phyloP scores from a whole-genome alignment of 2,888 invertebrate species.

The Nemotelus pantherinus region DNA sequence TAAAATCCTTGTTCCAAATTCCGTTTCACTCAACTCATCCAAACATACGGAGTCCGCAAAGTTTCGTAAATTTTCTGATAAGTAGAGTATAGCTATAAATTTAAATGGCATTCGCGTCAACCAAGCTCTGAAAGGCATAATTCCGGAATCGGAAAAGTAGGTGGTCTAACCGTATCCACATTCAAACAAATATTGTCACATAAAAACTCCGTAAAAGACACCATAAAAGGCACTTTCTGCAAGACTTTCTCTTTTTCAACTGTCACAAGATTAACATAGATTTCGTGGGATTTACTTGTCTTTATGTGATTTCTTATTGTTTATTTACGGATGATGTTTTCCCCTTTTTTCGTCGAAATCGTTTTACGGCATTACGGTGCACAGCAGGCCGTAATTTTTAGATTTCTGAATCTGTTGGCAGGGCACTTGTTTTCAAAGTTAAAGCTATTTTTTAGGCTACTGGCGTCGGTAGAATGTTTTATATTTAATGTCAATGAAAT shows the following conservation, averaged over 20 bases:
- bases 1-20: conserved; percentile 14
- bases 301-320: conserved; percentile 41
- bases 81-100: not conserved
- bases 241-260: conserved; percentile 10
- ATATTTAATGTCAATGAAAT: no score
- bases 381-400: no score
- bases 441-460: no score
- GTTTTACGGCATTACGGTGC: not conserved
- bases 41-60: not conserved
- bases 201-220: conserved; percentile 26
- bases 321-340: conserved; percentile 16
- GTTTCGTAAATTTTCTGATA: not conserved
- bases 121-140: conserved; percentile 1
- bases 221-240: conserved; percentile 41
- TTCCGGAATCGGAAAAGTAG: conserved; percentile 22
- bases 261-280: conserved; percentile 38
- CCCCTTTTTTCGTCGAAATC: not conserved
- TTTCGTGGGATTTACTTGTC: conserved; percentile 44
- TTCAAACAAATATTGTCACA: conserved; percentile 39
- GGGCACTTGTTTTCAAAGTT: no score
- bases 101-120: not conserved
- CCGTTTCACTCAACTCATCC: not conserved
- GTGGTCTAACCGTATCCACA: conserved; percentile 1
- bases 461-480: no score
- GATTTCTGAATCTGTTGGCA: no score